A percentile compares a stretch with the other conserved stretches of the same genome.
Evolutionary conservation across 2,888 invertebrate genomes (phyloP).

Genomic region (Crocallis elinguaria): DNA sequence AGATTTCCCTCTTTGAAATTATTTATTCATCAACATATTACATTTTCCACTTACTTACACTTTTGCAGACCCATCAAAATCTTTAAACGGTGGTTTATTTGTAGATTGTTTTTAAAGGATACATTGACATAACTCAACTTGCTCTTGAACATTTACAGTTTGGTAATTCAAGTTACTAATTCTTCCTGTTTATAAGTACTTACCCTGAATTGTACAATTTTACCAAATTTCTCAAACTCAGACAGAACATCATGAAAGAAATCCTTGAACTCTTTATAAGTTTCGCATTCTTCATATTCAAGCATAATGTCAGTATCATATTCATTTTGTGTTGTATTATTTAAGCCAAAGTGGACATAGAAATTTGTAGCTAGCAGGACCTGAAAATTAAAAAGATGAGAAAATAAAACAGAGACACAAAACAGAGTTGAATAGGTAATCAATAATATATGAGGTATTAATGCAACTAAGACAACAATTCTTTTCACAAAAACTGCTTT

Average conservation of each 20-base stretch:
- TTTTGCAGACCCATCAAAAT: not conserved
- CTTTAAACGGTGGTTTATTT: not conserved
- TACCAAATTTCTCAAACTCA: constrained; percentile 91
- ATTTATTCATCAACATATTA: too few relatives aligned
- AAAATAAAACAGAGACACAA: not conserved
- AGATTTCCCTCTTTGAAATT: too few relatives aligned
- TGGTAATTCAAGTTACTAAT: not conserved
- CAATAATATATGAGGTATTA: too few relatives aligned
- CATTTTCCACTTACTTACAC: too few relatives aligned
- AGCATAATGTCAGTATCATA: constrained; percentile 92
- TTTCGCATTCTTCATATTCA: constrained; percentile 93
- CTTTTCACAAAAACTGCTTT: too few relatives aligned
- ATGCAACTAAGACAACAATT: too few relatives aligned
- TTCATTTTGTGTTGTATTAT: constrained; percentile 89
- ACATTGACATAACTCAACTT: constrained; percentile 11
- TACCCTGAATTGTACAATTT: constrained; percentile 88
- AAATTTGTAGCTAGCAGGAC: constrained; percentile 90
- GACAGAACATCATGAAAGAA: constrained; percentile 94
- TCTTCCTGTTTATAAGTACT: constrained; percentile 27
- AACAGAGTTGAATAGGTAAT: too few relatives aligned
- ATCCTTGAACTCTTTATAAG: constrained; percentile 90
- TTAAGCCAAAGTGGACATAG: constrained; percentile 92
- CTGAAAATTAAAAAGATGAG: constrained; percentile 58
- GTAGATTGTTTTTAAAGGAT: constrained; percentile 33
- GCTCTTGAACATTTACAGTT: not conserved